Evolutionary conservation across 2,113 vertebrate species (phyloP), one percentile per base, ranked within the genome.

Genomic region (Anoura caudifer): DNA sequence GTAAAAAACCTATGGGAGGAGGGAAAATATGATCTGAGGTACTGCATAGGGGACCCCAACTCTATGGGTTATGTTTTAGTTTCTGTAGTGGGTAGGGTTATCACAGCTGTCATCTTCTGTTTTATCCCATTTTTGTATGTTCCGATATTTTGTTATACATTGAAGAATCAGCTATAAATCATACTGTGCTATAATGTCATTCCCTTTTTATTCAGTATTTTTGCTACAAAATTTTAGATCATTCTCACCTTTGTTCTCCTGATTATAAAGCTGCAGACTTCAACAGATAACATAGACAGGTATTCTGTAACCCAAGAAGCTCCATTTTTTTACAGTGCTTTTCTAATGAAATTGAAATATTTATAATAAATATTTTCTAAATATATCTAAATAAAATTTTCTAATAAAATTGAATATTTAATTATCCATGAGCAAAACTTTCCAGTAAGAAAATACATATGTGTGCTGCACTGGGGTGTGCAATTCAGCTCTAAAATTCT

Each of bases 361-460:
- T n/a, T n/a, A n/a, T n/a, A n/a, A n/a, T n/a, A n/a, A n/a, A n/a
- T n/a, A n/a, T n/a, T n/a, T n/a, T n/a, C n/a, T n/a, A n/a, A n/a
- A n/a, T n/a, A n/a, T n/a, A n/a, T n/a, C n/a, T n/a, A n/a, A n/a
- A n/a, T n/a, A n/a, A n/a, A n/a, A n/a, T n/a, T n/a, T n/a, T n/a
- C n/a, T n/a, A 84, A 95, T 90, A 90, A 84, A 87, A 56, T 33
- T 36, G 19, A 72, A 63, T 70, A 87, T 72, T 92, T 86, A 80
- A 81, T 84, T 38, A 80, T 63, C 9, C n/a, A 83, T 65, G 24
- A 94, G 26, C 20, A 90, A 83, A 92, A 31, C 9, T 86, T 81
- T 41, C n/a, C 26, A 85, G 38, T 70, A 72, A 85, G 33, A 87
- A 90, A 82, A 50, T 77, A 4, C 19, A 0, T 72, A 24, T 91